These are phyloP conservation scores for Vicugna pacos DNA, from an alignment of 2,113 vertebrate species.

Conservation along the genomic window DNA sequence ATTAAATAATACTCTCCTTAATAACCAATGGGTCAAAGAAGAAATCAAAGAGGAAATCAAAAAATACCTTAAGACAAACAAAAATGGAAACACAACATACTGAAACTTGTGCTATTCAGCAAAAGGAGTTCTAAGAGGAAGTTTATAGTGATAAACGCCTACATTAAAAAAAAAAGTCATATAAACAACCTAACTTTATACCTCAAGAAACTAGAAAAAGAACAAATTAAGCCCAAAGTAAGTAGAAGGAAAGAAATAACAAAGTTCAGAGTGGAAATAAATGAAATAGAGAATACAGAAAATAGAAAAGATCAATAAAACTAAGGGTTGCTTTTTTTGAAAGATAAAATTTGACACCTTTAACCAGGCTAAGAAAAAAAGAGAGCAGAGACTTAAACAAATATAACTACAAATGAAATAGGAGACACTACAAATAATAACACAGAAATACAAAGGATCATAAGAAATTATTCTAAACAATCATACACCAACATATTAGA, in stretches of 20 bases:
- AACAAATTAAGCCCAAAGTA: conserved; percentile 1
- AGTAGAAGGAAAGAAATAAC: not conserved
- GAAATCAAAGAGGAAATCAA: not conserved
- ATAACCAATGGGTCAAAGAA: not conserved
- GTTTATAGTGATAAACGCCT: not conserved
- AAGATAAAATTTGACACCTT: not conserved
- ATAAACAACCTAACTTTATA: not conserved
- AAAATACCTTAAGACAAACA: not conserved
- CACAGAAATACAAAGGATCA: not conserved
- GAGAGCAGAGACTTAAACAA: not conserved
- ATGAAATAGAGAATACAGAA: not conserved
- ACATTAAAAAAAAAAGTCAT: not conserved
- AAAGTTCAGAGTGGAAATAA: not conserved
- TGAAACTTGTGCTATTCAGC: not conserved
- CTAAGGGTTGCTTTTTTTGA: not conserved
- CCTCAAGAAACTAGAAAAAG: not conserved
- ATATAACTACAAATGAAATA: not conserved
- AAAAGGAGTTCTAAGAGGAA: not conserved
- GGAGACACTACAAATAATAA: not conserved
- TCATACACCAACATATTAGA: not conserved
- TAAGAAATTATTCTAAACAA: not conserved
- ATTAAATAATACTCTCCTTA: not conserved
- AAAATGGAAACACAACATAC: not conserved
- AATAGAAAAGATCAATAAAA: not conserved
- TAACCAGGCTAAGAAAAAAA: not conserved